Percentiles rank a stretch among this genome's conserved stretches.
Conservation (phyloP, 2,797 vertebrate genomes). For the Vireo griseus region DNA sequence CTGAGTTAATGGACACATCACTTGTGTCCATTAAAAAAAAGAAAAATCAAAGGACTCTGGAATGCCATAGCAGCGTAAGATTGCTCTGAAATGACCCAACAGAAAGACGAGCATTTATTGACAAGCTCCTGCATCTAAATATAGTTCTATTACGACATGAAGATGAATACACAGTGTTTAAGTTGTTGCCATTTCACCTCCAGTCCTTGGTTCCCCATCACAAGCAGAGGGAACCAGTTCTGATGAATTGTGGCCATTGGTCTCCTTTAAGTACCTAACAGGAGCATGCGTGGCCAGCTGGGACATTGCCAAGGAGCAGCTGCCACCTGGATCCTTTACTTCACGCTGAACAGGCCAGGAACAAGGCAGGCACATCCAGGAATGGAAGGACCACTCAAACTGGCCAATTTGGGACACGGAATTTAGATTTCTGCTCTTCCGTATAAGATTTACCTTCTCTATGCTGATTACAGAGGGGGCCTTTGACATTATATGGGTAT, state of each 20-base stretch:
- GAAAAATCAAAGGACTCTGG: neutral
- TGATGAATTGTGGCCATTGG: neutral
- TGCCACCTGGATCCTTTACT: neutral
- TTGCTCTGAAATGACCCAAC: neutral
- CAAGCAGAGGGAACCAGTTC: neutral
- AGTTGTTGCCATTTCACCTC: neutral
- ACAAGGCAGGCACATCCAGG: neutral
- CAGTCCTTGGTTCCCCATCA: neutral
- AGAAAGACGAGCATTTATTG: neutral
- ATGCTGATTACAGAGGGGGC: neutral
- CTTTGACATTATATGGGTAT: neutral
- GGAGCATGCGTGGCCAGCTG: neutral
- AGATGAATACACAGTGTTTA: fast-evolving
- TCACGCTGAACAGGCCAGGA: neutral
- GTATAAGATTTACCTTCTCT: neutral
- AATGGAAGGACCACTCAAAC: neutral
- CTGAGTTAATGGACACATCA: neutral
- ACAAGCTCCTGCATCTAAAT: neutral
- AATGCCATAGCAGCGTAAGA: neutral
- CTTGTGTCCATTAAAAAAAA: neutral
- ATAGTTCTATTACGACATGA: neutral
- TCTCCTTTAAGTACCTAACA: neutral
- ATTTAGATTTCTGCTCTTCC: neutral
- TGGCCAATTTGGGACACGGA: neutral
- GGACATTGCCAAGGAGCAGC: neutral